Conservation (phyloP, 2,888 invertebrate genomes). For the Halictus ligatus region DNA sequence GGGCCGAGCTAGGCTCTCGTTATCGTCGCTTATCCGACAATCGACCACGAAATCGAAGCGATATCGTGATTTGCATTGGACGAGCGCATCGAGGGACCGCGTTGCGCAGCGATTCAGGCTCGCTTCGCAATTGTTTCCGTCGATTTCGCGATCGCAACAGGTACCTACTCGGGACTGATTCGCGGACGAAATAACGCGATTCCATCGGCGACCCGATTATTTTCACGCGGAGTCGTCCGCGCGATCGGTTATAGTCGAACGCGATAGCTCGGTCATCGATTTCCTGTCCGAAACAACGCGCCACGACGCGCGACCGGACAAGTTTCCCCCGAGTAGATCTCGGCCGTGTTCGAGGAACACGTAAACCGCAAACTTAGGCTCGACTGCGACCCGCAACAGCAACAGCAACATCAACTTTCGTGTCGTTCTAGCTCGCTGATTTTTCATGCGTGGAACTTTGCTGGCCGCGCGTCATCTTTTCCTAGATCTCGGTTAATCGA, state of each 20-base stretch:
- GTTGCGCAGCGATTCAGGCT: not conserved
- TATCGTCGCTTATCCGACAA: conserved; percentile 39
- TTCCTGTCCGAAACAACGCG: conserved; percentile 74
- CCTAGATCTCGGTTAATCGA: conserved; percentile 41
- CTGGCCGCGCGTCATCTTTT: not conserved
- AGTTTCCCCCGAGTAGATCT: conserved; percentile 51
- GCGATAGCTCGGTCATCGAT: conserved; percentile 70
- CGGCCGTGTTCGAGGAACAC: not conserved
- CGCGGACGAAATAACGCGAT: too few species aligned
- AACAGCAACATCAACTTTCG: not conserved
- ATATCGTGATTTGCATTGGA: not conserved
- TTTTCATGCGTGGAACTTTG: not conserved
- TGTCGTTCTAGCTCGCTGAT: not conserved
- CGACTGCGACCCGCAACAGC: not conserved
- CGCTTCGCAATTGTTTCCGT: not conserved
- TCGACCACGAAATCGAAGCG: conserved; percentile 28
- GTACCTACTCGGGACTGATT: not conserved
- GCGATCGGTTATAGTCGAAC: not conserved
- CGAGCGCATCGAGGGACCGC: not conserved
- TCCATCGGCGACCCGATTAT: not conserved
- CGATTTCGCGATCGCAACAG: conserved; percentile 23
- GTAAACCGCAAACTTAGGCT: not conserved
- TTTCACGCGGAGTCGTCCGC: not conserved
- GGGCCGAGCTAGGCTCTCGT: not conserved
- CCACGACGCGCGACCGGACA: conserved; percentile 33